These are phyloP conservation scores for Rhyacichthys aspro DNA, from an alignment of 2,797 vertebrate genomes.

Conservation along the genomic window DNA sequence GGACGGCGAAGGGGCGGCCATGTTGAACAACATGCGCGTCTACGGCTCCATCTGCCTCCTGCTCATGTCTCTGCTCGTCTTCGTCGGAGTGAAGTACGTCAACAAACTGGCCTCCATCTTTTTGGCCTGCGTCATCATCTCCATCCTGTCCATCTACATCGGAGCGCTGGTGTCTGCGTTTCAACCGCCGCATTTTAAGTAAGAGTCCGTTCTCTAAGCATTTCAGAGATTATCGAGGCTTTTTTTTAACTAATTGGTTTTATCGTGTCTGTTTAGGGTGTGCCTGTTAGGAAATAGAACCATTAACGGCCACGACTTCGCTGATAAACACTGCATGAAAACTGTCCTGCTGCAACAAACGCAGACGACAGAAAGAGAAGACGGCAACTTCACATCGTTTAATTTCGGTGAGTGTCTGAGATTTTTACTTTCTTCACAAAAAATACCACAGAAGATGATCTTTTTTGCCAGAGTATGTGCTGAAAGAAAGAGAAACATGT, in stretches of 20 bases:
- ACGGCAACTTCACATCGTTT: constrained; percentile 60
- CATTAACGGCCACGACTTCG: constrained; percentile 79
- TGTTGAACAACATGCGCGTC: constrained; percentile 93
- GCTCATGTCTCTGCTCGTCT: constrained; percentile 89
- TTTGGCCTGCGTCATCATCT: constrained; percentile 90
- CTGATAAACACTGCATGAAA: constrained; percentile 75
- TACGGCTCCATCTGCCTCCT: constrained; percentile 89
- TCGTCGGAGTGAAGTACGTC: constrained; percentile 91
- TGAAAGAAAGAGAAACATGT: too few relatives aligned
- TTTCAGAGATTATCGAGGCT: too few relatives aligned
- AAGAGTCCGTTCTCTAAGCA: constrained; percentile 36
- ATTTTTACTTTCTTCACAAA: neutral
- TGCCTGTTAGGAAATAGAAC: constrained; percentile 91
- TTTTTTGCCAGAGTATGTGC: too few relatives aligned
- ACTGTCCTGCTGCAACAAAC: constrained; percentile 39
- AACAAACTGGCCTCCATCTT: constrained; percentile 93
- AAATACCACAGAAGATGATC: neutral
- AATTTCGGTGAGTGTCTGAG: constrained; percentile 24
- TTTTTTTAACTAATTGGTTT: neutral
- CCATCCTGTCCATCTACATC: constrained; percentile 89
- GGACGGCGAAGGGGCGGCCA: constrained; percentile 82
- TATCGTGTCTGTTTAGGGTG: constrained; percentile 72
- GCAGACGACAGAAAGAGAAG: neutral
- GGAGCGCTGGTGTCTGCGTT: constrained; percentile 91
- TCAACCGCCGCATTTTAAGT: constrained; percentile 84